These are phyloP conservation scores for Amaurobius ferox DNA, from an alignment of 2,888 invertebrate species.

Conservation along the genomic window DNA sequence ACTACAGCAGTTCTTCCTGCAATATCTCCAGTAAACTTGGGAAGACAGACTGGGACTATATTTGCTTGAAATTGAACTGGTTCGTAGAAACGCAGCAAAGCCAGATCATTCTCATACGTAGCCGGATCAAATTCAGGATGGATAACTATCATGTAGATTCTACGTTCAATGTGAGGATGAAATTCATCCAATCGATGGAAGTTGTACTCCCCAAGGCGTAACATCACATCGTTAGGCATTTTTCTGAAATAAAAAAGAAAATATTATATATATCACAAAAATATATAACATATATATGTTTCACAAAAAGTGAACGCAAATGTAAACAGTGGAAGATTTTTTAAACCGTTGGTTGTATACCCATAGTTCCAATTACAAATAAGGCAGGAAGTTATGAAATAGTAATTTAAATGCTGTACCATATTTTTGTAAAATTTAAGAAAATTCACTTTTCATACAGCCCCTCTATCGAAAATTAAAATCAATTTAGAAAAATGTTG, in stretches of 20 bases:
- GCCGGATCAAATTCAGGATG: slow-evolving; percentile 49
- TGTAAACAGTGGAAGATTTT: too few species aligned
- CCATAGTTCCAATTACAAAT: too few species aligned
- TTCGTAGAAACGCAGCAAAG: slow-evolving; percentile 49
- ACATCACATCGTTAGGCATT: slow-evolving; percentile 25
- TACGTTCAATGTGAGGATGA: slow-evolving; percentile 45
- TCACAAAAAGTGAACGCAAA: too few species aligned
- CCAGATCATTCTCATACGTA: slow-evolving; percentile 62
- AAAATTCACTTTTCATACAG: too few species aligned
- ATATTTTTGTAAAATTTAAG: too few species aligned
- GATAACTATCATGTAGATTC: slow-evolving; percentile 41
- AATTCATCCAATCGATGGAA: slow-evolving; percentile 41
- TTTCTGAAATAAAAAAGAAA: slow-evolving; percentile 25
- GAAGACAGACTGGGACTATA: slow-evolving; percentile 53
- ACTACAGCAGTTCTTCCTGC: slow-evolving; percentile 53
- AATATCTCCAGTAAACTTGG: slow-evolving; percentile 19
- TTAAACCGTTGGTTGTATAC: too few species aligned
- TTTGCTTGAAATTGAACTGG: slow-evolving; percentile 37
- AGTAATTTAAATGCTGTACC: too few species aligned
- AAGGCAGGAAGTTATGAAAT: too few species aligned
- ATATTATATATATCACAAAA: too few species aligned
- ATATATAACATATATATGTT: too few species aligned
- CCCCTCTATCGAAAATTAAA: too few species aligned
- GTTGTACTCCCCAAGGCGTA: slow-evolving; percentile 57
- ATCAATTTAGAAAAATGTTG: too few species aligned